Conservation (phyloP, 1,140 invertebrate genomes). For the Zelostemma sp. region DNA sequence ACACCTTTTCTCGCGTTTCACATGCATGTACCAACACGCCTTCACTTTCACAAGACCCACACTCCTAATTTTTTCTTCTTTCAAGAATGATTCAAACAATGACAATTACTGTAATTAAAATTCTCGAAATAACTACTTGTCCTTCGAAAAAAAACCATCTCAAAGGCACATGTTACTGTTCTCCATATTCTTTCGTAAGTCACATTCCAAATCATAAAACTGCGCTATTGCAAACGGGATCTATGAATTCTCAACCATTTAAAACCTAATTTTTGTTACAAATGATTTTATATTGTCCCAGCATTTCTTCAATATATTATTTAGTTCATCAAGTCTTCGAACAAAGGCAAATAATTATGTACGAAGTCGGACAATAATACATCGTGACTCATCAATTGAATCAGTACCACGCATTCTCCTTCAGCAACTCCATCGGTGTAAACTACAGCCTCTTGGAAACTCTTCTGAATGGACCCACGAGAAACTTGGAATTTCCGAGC, state of each 20-base stretch:
- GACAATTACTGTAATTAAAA: background rate
- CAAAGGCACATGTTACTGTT: constrained; percentile 11
- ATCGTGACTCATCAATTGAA: constrained; percentile 22
- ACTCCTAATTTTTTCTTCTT: background rate
- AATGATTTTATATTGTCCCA: no score
- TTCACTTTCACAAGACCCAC: background rate
- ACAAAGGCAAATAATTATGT: no score
- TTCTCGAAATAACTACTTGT: background rate
- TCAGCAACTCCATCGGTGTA: background rate
- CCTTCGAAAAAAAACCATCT: background rate
- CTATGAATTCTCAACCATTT: no score
- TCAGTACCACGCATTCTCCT: background rate
- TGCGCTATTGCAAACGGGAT: no score
- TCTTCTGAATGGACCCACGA: background rate
- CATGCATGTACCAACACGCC: background rate
- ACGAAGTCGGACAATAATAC: constrained; percentile 13
- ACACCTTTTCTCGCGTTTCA: background rate
- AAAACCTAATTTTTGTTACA: no score
- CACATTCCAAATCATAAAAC: constrained; percentile 3
- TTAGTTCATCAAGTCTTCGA: no score
- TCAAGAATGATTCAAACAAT: background rate
- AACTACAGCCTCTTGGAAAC: background rate
- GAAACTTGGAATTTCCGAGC: background rate
- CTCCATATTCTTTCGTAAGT: background rate
- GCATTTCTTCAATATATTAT: no score